Percentiles rank a stretch among this genome's conserved stretches.
These are phyloP conservation scores for Megastigmus dorsalis DNA, from an alignment of 2,888 invertebrate genomes.

Conservation along the genomic window DNA sequence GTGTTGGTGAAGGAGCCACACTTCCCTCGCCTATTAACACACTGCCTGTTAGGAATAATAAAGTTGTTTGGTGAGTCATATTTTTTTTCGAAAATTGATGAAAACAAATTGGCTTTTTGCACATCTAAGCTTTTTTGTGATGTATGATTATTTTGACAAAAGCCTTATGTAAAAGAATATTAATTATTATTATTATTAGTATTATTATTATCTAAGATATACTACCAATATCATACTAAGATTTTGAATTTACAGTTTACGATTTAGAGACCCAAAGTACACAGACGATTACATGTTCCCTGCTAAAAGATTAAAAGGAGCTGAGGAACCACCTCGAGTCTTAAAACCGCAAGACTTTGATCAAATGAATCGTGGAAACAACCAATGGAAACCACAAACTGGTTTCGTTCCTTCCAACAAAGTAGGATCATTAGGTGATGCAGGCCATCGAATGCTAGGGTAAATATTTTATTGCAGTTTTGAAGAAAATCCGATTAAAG, in stretches of 20 bases:
- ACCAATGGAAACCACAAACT: slow-evolving; percentile 82
- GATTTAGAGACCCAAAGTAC: slow-evolving; percentile 88
- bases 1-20: slow-evolving; percentile 80
- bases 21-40: slow-evolving; percentile 84
- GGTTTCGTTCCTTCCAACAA: slow-evolving; percentile 84
- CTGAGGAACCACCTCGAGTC: slow-evolving; percentile 83
- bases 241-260: slow-evolving; percentile 78
- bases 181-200: not conserved
- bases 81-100: slow-evolving; percentile 18
- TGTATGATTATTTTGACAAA: not conserved
- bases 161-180: not conserved
- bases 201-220: slow-evolving; percentile 34
- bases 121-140: slow-evolving; percentile 7
- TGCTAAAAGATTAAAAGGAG: slow-evolving; percentile 81
- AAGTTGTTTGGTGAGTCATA: slow-evolving; percentile 74
- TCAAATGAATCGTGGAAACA: slow-evolving; percentile 76
- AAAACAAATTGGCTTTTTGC: slow-evolving; percentile 8
- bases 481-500: too few relatives aligned
- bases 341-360: slow-evolving; percentile 87
- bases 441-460: slow-evolving; percentile 86
- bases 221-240: too few relatives aligned
- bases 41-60: slow-evolving; percentile 77
- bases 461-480: slow-evolving; percentile 72
- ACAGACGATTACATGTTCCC: slow-evolving; percentile 84
- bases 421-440: slow-evolving; percentile 79